These are phyloP conservation scores for Sitta europaea DNA, from an alignment of 2,113 vertebrate species.

Conservation along the genomic window DNA sequence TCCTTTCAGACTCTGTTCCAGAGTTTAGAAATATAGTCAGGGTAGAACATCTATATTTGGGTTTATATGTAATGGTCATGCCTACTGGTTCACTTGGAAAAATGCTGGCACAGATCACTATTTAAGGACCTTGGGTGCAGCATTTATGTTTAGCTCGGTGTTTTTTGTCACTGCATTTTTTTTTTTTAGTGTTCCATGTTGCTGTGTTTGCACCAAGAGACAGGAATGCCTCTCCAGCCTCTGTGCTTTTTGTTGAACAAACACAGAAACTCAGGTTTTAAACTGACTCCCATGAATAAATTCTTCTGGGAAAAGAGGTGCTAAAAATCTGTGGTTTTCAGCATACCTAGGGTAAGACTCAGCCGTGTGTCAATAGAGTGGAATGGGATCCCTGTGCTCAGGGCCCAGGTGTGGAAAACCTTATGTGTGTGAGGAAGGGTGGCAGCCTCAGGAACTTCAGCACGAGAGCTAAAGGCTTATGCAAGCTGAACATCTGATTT, in stretches of 20 bases:
- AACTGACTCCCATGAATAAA: background rate
- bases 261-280: background rate
- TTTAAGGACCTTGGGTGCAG: background rate
- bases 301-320: background rate
- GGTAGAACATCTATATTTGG: constrained; percentile 40
- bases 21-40: background rate
- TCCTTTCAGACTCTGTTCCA: constrained; percentile 7
- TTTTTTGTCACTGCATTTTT: background rate
- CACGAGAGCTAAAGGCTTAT: background rate
- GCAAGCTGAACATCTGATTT: background rate
- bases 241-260: background rate
- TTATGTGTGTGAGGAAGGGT: background rate
- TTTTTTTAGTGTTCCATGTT: background rate
- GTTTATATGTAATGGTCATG: constrained; percentile 10
- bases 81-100: background rate
- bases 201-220: background rate
- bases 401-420: background rate
- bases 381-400: background rate
- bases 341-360: background rate
- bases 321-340: background rate
- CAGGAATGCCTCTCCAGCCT: background rate
- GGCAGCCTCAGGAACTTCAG: background rate
- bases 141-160: background rate
- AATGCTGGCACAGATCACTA: background rate
- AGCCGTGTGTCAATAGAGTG: background rate